phyloP scores from a whole-genome alignment of 2,888 invertebrate genomes.

The Dicyrtomina minuta region DNA sequence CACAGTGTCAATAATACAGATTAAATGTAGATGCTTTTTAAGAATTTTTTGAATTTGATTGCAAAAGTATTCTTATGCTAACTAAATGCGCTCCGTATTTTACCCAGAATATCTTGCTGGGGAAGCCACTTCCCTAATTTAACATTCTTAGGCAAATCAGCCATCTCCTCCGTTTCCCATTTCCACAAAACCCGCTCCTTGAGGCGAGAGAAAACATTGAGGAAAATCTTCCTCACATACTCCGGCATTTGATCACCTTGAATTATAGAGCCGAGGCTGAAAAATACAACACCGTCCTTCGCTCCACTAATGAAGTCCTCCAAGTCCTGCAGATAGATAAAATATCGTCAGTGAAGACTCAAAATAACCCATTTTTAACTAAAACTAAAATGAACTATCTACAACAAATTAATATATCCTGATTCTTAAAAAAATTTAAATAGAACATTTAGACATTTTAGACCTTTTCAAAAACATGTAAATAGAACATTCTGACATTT shows the following conservation, averaged over 20 bases:
- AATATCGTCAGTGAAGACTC: no score
- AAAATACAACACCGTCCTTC: conserved; percentile 72
- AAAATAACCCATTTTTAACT: no score
- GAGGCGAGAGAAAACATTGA: conserved; percentile 72
- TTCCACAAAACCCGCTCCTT: conserved; percentile 83
- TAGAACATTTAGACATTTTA: not conserved
- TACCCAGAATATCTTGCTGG: conserved; percentile 22
- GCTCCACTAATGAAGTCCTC: conserved; percentile 56
- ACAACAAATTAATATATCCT: no score
- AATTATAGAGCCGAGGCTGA: conserved; percentile 84
- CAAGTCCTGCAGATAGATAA: conserved; percentile 15
- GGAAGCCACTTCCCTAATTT: conserved; percentile 51
- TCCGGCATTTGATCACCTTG: conserved; percentile 78
- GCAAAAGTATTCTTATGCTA: no score
- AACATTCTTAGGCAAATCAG: conserved; percentile 65
- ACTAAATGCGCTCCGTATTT: no score
- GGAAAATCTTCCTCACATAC: conserved; percentile 67
- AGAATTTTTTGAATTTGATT: no score
- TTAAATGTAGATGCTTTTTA: no score
- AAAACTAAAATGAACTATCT: no score
- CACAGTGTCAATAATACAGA: no score
- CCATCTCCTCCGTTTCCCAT: conserved; percentile 68
- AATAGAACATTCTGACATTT: not conserved
- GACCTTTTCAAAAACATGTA: not conserved
- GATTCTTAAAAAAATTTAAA: no score